phyloP scores from a whole-genome alignment of 2,888 invertebrate species.

The Cataglyphis albicans region DNA sequence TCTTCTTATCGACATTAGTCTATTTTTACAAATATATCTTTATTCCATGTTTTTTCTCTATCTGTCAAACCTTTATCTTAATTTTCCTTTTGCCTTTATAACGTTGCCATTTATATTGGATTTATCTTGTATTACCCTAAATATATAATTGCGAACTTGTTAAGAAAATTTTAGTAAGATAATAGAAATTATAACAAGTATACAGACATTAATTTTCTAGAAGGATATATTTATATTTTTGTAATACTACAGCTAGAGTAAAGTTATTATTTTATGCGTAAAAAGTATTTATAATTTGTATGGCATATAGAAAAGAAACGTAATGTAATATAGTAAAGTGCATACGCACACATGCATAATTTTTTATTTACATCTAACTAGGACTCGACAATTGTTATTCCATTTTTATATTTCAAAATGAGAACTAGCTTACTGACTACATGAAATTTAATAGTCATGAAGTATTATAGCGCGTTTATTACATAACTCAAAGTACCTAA shows the following conservation, averaged over 20 bases:
- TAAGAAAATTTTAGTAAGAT: slow-evolving; percentile 37
- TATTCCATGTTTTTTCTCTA: slow-evolving; percentile 35
- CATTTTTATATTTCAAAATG: slow-evolving; percentile 42
- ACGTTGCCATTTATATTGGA: background rate
- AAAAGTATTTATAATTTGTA: slow-evolving; percentile 25
- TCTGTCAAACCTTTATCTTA: background rate
- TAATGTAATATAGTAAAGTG: slow-evolving; percentile 12
- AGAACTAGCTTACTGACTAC: slow-evolving; percentile 24
- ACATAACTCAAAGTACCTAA: slow-evolving; percentile 19
- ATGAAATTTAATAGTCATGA: slow-evolving; percentile 24
- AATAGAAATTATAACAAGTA: background rate
- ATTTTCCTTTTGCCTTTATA: background rate
- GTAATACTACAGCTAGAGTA: background rate
- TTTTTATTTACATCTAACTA: slow-evolving; percentile 32
- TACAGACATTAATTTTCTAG: slow-evolving; percentile 1
- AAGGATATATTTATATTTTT: background rate
- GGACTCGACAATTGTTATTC: slow-evolving; percentile 22
- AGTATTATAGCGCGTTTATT: slow-evolving; percentile 25
- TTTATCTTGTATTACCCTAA: slow-evolving; percentile 5
- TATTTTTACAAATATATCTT: slow-evolving; percentile 63
- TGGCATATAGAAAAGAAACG: background rate
- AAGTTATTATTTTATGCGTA: slow-evolving; percentile 22
- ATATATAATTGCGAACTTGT: slow-evolving; percentile 12
- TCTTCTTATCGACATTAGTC: slow-evolving; percentile 55
- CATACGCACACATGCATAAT: background rate